phyloP scores from a whole-genome alignment of 2,797 vertebrate species.

The Echiichthys vipera region DNA sequence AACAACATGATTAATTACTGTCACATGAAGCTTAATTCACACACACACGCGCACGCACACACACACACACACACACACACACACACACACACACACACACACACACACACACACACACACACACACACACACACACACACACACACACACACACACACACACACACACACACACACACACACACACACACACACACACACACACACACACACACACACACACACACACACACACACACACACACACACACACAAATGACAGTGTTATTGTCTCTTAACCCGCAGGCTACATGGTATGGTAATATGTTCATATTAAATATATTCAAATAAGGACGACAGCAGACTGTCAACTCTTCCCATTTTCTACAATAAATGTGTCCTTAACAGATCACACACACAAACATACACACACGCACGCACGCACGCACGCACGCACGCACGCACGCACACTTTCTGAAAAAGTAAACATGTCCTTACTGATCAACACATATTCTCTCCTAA shows the following conservation, averaged over 20 bases:
- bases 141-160: neutral
- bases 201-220: too few relatives aligned
- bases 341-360: neutral
- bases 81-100: neutral
- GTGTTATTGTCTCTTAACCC: neutral
- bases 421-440: neutral
- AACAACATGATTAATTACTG: neutral
- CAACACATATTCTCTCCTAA: neutral
- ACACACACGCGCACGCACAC: neutral
- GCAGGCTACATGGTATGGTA: neutral
- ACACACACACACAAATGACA: neutral
- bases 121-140: neutral
- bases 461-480: constrained; percentile 14
- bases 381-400: neutral
- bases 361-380: neutral
- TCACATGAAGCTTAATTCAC: neutral
- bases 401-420: too few relatives aligned
- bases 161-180: neutral
- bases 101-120: neutral
- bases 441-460: neutral
- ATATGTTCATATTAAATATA: neutral
- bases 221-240: neutral
- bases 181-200: neutral
- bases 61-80: neutral
- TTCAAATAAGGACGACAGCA: neutral